Base-by-base conservation (phyloP, 2,888 invertebrate species). In the Urechis unicinctus region DNA sequence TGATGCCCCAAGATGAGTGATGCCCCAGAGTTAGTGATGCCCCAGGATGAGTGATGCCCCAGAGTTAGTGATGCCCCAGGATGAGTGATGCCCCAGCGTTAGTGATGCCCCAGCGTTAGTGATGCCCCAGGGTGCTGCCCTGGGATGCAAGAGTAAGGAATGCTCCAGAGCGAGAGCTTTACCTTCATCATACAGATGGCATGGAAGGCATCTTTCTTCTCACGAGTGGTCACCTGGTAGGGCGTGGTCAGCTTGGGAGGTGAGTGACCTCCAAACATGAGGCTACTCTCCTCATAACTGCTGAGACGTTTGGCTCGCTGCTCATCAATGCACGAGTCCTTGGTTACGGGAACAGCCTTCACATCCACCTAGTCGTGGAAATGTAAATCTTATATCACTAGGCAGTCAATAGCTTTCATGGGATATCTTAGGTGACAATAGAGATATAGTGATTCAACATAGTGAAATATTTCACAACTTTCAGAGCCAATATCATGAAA, bases 121-220 rank as follows among this genome's bases (percentile, higher is more conserved):
- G n/a, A n/a, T n/a, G n/a, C n/a, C n/a, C n/a, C n/a, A n/a, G n/a
- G n/a, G n/a, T 9, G 41, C 41, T 36, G 41, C 41, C 9, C 9
- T 13, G 41, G 13, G 9, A 36, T 36, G 41, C 41, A 13, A 13
- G 41, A 36, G 41, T 36, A 36, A 36, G n/a, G n/a, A n/a, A n/a
- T n/a, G n/a, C n/a, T n/a, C n/a, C n/a, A n/a, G n/a, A n/a, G n/a
- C n/a, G n/a, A n/a, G n/a, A n/a, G 55, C n/a, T n/a, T n/a, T 67
- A 87, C 88, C 83, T 91, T 91, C 93, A 96, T 95, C 78, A 94
- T 89, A 17, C 91, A 90, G 64, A 97, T 93, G 29, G 94, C 88
- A 79, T 93, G 89, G 80, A 92, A 97, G 72, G 89, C 86, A 57
- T 76, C 75, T 86, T 91, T 91, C 77, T 88, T 90, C 69, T 95